These are phyloP conservation scores for Linnaemya vulpina DNA, from an alignment of 2,888 invertebrate species.

Conservation along the genomic window DNA sequence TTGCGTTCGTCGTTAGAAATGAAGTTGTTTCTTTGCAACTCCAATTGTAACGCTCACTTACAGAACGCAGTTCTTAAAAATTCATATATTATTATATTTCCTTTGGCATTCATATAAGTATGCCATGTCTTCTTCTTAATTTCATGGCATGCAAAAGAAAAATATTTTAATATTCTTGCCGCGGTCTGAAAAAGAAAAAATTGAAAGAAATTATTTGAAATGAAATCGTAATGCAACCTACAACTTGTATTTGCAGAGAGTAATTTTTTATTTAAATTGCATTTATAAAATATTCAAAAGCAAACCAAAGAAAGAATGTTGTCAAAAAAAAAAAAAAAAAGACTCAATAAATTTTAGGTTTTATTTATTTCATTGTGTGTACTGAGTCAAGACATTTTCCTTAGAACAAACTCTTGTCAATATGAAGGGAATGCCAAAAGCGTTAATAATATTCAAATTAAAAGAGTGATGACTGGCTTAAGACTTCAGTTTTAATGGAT, in stretches of 20 bases:
- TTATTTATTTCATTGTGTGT: too few species aligned
- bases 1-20: too few species aligned
- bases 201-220: background rate
- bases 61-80: too few species aligned
- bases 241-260: background rate
- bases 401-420: background rate
- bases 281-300: slow-evolving; percentile 33
- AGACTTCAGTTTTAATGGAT: slow-evolving; percentile 3
- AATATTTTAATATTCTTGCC: background rate
- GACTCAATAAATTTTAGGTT: slow-evolving; percentile 22
- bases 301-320: slow-evolving; percentile 10
- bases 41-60: too few species aligned
- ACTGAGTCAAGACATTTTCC: too few species aligned
- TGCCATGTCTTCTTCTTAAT: too few species aligned
- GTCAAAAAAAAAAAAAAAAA: slow-evolving; percentile 11
- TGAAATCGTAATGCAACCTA: background rate
- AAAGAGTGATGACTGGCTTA: background rate
- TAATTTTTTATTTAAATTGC: slow-evolving; percentile 45
- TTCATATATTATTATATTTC: too few species aligned
- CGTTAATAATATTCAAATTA: slow-evolving; percentile 1
- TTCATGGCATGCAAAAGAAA: too few species aligned
- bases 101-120: too few species aligned
- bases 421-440: background rate
- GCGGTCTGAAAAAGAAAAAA: background rate
- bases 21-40: too few species aligned